Evolutionary conservation across 2,888 invertebrate species (phyloP), one percentile per base, ranked within the genome.

Genomic region (Cataglyphis rosenhaueri): DNA sequence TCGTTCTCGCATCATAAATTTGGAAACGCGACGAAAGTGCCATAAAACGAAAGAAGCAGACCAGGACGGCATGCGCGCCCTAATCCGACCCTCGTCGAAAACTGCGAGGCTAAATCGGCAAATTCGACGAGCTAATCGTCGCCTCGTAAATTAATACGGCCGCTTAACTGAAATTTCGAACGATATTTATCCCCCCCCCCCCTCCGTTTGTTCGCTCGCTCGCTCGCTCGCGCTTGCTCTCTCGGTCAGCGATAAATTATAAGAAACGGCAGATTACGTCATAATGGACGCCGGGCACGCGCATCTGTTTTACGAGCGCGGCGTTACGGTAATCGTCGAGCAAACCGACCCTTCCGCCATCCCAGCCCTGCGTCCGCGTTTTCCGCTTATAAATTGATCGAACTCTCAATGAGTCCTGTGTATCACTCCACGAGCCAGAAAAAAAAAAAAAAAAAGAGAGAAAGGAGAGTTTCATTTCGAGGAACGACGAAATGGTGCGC

Each of bases 261-360:
- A 82, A 78, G 78, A 52, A 83, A 71, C 73, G 81, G 32, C 76
- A 44, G 81, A 83, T 61, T 79, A 70, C 70, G 76, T 81, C 57
- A 79, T 79, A 79, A 79, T 79, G 75, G 57, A 55, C 65, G 81
- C 66, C 62, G 81, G 85, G 85, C 84, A 87, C 84, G 85, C 86
- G 85, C 84, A 84, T 85, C 86, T 90, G 89, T 91, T 91, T 90
- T 88, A 88, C 90, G 89, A 87, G 86, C 85, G 78, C 88, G 89
- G 88, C 89, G 92, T 92, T 81, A 84, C 90, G 89, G 91, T 92
- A 90, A 92, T 92, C 92, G 91, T 89, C 87, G 88, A 89, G 87
- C 87, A 91, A 92, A 89, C 89, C 82, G 86, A 88, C 89, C 87
- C 35, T 57, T 64, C 65, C 73, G 73, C 87, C 88, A 87, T 89